These are phyloP conservation scores for Lerista edwardsae DNA, from an alignment of 2,797 vertebrate species.

Conservation along the genomic window DNA sequence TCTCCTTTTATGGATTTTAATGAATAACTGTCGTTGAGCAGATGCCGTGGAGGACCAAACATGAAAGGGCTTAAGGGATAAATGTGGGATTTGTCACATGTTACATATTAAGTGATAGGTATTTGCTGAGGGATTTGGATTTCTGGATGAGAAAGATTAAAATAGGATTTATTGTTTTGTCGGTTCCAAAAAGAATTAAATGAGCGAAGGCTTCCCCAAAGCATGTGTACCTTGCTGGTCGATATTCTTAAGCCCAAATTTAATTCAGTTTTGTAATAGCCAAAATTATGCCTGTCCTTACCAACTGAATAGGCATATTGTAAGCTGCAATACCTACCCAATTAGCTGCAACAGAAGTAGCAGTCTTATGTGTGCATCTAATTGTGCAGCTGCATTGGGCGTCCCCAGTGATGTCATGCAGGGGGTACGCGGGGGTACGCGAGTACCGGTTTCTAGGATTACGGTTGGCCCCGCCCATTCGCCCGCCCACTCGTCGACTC, in stretches of 20 bases:
- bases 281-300: background rate
- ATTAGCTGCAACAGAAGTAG: background rate
- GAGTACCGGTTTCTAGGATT: no score
- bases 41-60: slow-evolving; percentile 31
- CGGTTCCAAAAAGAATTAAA: slow-evolving; percentile 46
- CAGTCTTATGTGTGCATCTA: no score
- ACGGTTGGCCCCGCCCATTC: no score
- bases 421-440: no score
- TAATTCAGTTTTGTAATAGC: background rate
- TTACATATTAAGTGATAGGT: slow-evolving; percentile 42
- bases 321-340: background rate
- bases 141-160: slow-evolving; percentile 47
- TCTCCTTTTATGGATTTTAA: slow-evolving; percentile 5
- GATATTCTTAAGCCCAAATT: slow-evolving; percentile 21
- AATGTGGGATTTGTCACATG: slow-evolving; percentile 51
- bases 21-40: background rate
- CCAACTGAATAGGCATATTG: background rate
- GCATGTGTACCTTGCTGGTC: slow-evolving; percentile 20
- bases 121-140: slow-evolving; percentile 55
- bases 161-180: slow-evolving; percentile 52
- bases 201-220: slow-evolving; percentile 46
- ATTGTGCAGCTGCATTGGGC: background rate
- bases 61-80: slow-evolving; percentile 57
- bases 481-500: no score
- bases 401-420: no score